phyloP scores from a whole-genome alignment of 2,888 invertebrate species.

The Cheilosia impressa region DNA sequence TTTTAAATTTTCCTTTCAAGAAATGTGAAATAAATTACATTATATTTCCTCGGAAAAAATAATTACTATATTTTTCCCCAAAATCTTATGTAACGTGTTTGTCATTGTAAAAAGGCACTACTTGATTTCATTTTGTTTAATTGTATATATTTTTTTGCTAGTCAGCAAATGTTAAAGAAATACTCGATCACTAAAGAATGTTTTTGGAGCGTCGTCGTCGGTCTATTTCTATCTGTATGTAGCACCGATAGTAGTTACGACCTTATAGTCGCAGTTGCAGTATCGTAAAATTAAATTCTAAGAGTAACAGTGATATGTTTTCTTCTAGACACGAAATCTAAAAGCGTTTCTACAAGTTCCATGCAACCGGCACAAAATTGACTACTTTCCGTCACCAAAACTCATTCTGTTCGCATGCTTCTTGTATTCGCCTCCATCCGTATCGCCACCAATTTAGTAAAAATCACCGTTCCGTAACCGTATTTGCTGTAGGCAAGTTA shows the following conservation, averaged over 20 bases:
- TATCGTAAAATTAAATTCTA: slow-evolving; percentile 10
- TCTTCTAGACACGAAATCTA: slow-evolving; percentile 1
- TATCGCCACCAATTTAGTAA: slow-evolving; percentile 77
- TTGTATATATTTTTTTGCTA: slow-evolving; percentile 30
- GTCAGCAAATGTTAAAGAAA: slow-evolving; percentile 5
- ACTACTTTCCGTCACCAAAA: slow-evolving; percentile 41
- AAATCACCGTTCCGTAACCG: slow-evolving; percentile 83
- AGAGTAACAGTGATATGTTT: slow-evolving; percentile 38
- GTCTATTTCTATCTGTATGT: slow-evolving; percentile 17
- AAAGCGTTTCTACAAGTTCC: neutral
- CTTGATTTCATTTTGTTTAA: slow-evolving; percentile 31
- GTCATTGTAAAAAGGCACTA: slow-evolving; percentile 63
- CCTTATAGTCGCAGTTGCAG: slow-evolving; percentile 11
- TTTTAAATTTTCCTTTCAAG: slow-evolving; percentile 1
- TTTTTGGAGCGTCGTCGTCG: neutral
- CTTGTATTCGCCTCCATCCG: slow-evolving; percentile 12
- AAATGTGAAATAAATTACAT: slow-evolving; percentile 2
- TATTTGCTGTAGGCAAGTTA: slow-evolving; percentile 31
- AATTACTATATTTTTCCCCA: slow-evolving; percentile 6
- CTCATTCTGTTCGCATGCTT: slow-evolving; percentile 23
- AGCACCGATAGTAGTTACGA: slow-evolving; percentile 45
- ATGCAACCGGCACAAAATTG: neutral
- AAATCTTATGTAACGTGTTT: slow-evolving; percentile 6
- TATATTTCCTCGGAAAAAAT: neutral
- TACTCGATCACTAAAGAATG: slow-evolving; percentile 1